phyloP scores from a whole-genome alignment of 1,140 invertebrate genomes.

The Conus betulinus region DNA sequence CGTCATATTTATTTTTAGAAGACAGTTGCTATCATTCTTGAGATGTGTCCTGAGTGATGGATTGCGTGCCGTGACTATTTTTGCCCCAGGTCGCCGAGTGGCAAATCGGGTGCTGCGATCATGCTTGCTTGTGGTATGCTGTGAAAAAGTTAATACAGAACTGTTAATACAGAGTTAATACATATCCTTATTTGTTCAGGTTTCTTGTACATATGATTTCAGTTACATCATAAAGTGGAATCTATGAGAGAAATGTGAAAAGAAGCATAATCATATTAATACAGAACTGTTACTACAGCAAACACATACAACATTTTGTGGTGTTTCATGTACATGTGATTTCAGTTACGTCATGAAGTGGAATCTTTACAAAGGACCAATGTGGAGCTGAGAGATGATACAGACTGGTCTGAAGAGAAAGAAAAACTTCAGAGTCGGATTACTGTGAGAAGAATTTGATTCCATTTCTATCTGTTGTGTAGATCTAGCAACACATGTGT shows the following conservation, averaged over 20 bases:
- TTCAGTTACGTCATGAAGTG: slow-evolving; percentile 43
- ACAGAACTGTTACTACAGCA: too few species aligned
- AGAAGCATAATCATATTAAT: too few species aligned
- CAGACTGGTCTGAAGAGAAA: background rate
- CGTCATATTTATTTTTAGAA: too few species aligned
- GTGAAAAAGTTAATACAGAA: too few species aligned
- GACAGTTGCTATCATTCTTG: too few species aligned
- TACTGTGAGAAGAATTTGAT: slow-evolving; percentile 13
- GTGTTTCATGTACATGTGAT: background rate
- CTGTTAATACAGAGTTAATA: background rate
- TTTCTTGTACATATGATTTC: slow-evolving; percentile 2
- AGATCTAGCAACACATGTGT: background rate
- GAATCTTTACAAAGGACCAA: slow-evolving; percentile 42
- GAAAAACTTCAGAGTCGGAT: slow-evolving; percentile 11
- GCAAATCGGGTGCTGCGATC: too few species aligned
- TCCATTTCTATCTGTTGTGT: background rate
- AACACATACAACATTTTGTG: background rate
- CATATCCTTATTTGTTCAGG: background rate
- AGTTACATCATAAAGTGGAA: slow-evolving; percentile 45
- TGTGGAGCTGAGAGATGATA: slow-evolving; percentile 34
- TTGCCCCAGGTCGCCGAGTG: too few species aligned
- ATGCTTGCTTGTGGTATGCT: too few species aligned
- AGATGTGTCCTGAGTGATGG: too few species aligned
- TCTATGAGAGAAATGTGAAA: background rate
- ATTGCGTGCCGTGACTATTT: too few species aligned